Evolutionary conservation across 2,797 vertebrate genomes (phyloP), one percentile per base, ranked within the genome.

Genomic region (Adrianichthys oophorus): DNA sequence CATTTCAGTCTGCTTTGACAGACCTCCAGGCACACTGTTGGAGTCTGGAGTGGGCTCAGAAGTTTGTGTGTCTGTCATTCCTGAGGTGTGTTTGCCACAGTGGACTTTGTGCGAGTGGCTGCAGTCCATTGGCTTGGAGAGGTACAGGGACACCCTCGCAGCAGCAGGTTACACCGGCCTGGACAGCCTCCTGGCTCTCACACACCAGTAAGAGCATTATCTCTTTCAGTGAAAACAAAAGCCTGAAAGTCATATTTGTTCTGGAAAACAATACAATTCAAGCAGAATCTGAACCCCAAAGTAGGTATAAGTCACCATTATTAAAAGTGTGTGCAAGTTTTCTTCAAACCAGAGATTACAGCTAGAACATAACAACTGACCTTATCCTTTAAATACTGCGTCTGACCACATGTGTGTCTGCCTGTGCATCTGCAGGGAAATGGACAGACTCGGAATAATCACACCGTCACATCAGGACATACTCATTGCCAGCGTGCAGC

Each of bases 71-170:
- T 92, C 96, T 15, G 91, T 97, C 68, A 71, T 87, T n/a, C 86
- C 96, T 0, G 95, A 98, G 81, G 95, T 95, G 90, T 96, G 95
- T 4, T 90, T 94, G 1, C 86, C 95, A n/a, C 92, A 94, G 77
- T 91, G 90, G 85, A 95, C 96, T 15, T 92, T 97, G 50, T 89
- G 93, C 0, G 95, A 96, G 70, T 99, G 97, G 96, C 94, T 99
- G 68, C 95, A 95, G 85, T 94, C 95, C 85, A 92, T 98, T 72
- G 96, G 96, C 84, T 92, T 99, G 96, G 97, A 98, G 78, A 91
- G 95, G 83, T 99, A 98, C 92, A 92, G 95, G 84, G 98, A 99
- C 91, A 97, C 96, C 80, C 96, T 99, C 90, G 95, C 94, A 76
- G 95, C 96, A 59, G 95, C 96, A 13, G 96, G 98, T 82, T 99